phyloP scores from a whole-genome alignment of 1,140 invertebrate genomes.

The Drosophila bocqueti region DNA sequence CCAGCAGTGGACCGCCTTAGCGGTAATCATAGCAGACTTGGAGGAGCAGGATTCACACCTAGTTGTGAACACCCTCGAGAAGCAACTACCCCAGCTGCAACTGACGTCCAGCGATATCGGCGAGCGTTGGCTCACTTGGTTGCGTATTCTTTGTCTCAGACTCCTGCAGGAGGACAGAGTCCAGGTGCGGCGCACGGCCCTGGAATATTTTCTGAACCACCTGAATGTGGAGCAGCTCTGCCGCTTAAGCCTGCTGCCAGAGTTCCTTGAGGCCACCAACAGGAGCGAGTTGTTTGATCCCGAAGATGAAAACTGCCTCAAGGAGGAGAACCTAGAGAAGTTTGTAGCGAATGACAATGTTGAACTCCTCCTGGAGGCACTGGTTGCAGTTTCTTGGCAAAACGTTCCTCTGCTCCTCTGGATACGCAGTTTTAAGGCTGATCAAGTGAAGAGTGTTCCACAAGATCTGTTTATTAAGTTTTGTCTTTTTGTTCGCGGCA shows the following conservation, averaged over 20 bases:
- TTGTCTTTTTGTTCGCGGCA: neutral
- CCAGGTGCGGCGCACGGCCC: neutral
- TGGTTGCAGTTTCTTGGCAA: neutral
- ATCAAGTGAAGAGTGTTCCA: neutral
- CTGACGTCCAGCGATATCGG: neutral
- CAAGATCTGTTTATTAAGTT: neutral
- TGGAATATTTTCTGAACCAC: neutral
- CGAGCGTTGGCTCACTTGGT: neutral
- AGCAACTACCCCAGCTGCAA: neutral
- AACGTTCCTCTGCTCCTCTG: neutral
- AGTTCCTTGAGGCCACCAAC: slow-evolving; percentile 5
- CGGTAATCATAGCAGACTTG: neutral
- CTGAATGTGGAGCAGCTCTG: neutral
- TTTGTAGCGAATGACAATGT: neutral
- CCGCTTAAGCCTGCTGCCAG: neutral
- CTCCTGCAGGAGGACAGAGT: neutral
- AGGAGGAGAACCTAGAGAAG: neutral
- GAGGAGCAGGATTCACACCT: neutral
- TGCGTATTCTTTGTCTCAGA: neutral
- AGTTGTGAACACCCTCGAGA: neutral
- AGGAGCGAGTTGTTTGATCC: neutral
- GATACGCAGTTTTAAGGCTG: neutral
- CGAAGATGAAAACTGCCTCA: neutral
- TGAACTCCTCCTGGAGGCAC: neutral
- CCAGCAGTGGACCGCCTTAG: neutral